phyloP scores from a whole-genome alignment of 2,113 vertebrate species.

The Daboia siamensis region DNA sequence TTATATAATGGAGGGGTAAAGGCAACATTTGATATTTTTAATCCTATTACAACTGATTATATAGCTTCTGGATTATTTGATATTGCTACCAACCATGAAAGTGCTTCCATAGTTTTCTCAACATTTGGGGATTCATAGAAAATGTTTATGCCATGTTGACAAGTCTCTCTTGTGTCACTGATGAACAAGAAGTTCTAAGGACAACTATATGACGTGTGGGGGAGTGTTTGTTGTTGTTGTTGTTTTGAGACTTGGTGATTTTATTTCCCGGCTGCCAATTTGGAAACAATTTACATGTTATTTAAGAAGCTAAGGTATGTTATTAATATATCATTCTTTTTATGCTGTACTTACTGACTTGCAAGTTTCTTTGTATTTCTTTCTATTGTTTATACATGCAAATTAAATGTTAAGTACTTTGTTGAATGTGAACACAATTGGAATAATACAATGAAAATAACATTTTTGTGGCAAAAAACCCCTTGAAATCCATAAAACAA shows the following conservation, averaged over 20 bases:
- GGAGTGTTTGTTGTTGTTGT: background rate
- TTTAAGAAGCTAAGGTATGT: background rate
- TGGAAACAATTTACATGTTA: background rate
- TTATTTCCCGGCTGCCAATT: background rate
- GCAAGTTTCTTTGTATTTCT: background rate
- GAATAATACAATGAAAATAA: background rate
- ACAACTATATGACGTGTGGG: background rate
- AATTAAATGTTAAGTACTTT: background rate
- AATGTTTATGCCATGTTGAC: background rate
- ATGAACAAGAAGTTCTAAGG: background rate
- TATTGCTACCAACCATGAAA: background rate
- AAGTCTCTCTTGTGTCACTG: background rate
- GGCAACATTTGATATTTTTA: background rate
- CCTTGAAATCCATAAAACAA: background rate
- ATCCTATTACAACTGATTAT: background rate
- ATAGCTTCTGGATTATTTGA: background rate
- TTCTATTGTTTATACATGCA: background rate
- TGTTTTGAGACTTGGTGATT: background rate
- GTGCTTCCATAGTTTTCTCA: background rate
- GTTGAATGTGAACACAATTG: background rate
- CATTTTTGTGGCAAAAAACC: background rate
- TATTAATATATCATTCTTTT: background rate
- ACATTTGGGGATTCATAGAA: background rate
- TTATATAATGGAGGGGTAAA: background rate
- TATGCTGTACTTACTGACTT: background rate